Conservation (phyloP, 1,140 invertebrate genomes). For the Listronotus bonariensis region DNA sequence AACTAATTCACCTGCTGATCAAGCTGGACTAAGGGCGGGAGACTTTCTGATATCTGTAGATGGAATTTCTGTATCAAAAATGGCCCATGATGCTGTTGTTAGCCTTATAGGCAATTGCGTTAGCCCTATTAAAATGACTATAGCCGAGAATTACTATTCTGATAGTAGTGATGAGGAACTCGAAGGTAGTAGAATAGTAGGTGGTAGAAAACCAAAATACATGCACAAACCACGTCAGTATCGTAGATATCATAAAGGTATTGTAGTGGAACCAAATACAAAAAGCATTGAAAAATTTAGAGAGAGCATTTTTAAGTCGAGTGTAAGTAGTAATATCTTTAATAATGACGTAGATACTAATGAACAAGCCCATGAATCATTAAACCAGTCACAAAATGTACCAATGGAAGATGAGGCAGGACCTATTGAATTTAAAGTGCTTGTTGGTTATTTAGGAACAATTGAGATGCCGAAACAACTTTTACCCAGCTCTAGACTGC, state of each 20-base stretch:
- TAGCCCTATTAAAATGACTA: constrained; percentile 77
- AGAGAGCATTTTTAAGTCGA: constrained; percentile 18
- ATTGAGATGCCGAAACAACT: constrained; percentile 92
- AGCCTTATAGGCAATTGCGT: constrained; percentile 84
- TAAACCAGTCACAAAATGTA: constrained; percentile 34
- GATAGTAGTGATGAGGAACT: constrained; percentile 82
- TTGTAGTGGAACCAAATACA: constrained; percentile 32
- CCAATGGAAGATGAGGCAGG: constrained; percentile 58
- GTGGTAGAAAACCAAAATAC: constrained; percentile 67
- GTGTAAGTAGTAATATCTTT: constrained; percentile 15
- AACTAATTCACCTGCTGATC: constrained; percentile 79
- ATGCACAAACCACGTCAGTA: constrained; percentile 57
- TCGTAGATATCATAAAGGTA: constrained; percentile 37
- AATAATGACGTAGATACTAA: constrained; percentile 14
- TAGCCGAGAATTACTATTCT: constrained; percentile 86
- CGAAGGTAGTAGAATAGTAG: constrained; percentile 58
- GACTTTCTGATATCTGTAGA: constrained; percentile 93
- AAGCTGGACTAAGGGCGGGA: constrained; percentile 83
- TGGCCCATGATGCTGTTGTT: constrained; percentile 91
- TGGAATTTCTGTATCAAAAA: constrained; percentile 83
- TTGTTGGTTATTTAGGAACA: constrained; percentile 93
- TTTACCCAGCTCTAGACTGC: constrained; percentile 73
- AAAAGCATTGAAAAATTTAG: constrained; percentile 29
- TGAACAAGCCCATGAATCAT: constrained; percentile 1
- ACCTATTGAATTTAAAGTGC: constrained; percentile 76